These are phyloP conservation scores for Tetrao urogallus DNA, from an alignment of 2,113 vertebrate genomes.

Conservation along the genomic window DNA sequence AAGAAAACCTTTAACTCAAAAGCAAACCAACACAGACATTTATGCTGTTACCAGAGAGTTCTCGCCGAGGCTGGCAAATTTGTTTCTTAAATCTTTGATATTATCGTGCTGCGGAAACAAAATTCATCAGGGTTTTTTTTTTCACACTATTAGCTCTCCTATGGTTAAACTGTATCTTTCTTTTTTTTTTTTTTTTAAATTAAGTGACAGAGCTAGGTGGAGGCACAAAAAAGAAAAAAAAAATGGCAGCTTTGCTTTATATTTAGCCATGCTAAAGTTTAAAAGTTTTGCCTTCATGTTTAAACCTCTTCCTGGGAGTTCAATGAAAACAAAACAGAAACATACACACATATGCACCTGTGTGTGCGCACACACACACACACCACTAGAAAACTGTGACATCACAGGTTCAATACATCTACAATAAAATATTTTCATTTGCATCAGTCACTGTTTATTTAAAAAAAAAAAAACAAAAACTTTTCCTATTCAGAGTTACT, in stretches of 20 bases:
- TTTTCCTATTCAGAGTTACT: background rate
- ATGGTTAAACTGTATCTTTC: conserved; percentile 69
- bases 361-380: background rate
- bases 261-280: conserved; percentile 76
- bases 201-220: conserved; percentile 77
- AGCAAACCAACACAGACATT: conserved; percentile 84
- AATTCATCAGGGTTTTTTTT: conserved; percentile 81
- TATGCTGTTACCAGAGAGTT: conserved; percentile 85
- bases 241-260: conserved; percentile 74
- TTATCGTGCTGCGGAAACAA: conserved; percentile 85
- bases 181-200: conserved; percentile 74
- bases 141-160: conserved; percentile 76
- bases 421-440: conserved; percentile 40
- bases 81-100: conserved; percentile 88
- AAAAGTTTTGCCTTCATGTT: conserved; percentile 82
- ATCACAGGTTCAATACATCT: conserved; percentile 44
- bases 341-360: background rate
- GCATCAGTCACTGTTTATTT: conserved; percentile 10
- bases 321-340: conserved; percentile 74
- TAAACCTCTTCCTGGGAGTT: conserved; percentile 83
- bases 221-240: conserved; percentile 72
- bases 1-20: conserved; percentile 80
- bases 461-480: background rate
- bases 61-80: conserved; percentile 84
- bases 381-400: conserved; percentile 51